phyloP scores from a whole-genome alignment of 2,888 invertebrate genomes.

The Rosalia funebris region DNA sequence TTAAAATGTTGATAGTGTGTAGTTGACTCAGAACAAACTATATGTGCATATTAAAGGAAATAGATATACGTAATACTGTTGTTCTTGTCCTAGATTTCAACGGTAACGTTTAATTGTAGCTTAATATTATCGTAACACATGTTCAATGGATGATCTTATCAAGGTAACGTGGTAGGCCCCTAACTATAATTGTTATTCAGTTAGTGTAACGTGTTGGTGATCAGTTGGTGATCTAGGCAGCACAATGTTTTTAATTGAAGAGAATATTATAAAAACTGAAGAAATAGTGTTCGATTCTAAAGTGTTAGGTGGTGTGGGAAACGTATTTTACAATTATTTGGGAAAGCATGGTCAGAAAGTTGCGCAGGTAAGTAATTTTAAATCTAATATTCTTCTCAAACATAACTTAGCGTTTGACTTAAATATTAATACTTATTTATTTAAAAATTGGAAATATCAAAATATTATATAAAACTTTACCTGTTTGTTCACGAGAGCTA shows the following conservation, averaged over 20 bases:
- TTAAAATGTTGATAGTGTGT: constrained; percentile 17
- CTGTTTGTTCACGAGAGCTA: no score
- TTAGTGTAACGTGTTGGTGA: background rate
- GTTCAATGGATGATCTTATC: background rate
- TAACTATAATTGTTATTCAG: background rate
- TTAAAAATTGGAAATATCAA: no score
- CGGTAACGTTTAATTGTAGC: no score
- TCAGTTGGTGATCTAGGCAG: background rate
- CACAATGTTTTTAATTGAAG: constrained; percentile 3
- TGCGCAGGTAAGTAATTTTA: constrained; percentile 17
- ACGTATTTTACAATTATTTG: constrained; percentile 10
- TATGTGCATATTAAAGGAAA: background rate
- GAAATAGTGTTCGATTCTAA: constrained; percentile 12
- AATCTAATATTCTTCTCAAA: no score
- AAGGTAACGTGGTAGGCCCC: background rate
- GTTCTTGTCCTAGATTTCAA: no score
- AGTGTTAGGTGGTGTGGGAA: constrained; percentile 14
- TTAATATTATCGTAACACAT: background rate
- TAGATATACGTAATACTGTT: no score
- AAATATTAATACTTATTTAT: no score
- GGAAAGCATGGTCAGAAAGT: constrained; percentile 9
- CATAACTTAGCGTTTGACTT: no score
- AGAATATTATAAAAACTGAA: constrained; percentile 19
- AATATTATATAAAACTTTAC: no score
- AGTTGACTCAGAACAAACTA: background rate